These are phyloP conservation scores for Lytechinus pictus DNA, from an alignment of 35 echinoderm and acorn worm genomes.

Conservation along the genomic window DNA sequence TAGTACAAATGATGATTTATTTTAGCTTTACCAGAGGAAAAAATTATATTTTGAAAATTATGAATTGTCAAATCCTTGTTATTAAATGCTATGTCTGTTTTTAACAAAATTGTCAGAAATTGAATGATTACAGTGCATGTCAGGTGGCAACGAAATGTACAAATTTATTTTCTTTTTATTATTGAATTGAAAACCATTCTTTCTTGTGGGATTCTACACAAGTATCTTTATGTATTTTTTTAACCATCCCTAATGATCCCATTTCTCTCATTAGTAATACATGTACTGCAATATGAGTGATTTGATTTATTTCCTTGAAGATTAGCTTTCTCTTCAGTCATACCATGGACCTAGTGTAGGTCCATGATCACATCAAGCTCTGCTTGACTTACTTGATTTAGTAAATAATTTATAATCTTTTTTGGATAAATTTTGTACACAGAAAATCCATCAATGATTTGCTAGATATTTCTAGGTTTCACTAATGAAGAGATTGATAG, in stretches of 20 bases:
- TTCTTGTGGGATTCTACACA: not conserved
- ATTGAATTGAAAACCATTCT: not conserved
- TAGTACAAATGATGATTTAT: not conserved
- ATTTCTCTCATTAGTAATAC: not conserved
- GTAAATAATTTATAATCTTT: not conserved
- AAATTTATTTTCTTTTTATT: not conserved
- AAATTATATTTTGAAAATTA: not conserved
- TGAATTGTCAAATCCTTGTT: not conserved
- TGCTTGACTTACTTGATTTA: not conserved
- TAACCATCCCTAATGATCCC: not conserved
- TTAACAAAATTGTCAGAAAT: not conserved
- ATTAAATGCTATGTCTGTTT: not conserved
- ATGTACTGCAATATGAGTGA: too few species aligned
- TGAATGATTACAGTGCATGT: not conserved
- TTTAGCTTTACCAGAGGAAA: not conserved
- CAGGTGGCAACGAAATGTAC: not conserved
- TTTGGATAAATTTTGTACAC: not conserved
- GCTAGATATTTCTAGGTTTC: not conserved
- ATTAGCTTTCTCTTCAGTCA: too few species aligned
- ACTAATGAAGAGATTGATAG: not conserved
- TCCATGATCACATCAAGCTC: not conserved
- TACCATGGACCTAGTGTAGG: too few species aligned
- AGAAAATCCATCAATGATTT: not conserved
- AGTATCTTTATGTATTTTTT: not conserved
- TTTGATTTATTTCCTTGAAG: not conserved